Evolutionary conservation across 2,113 vertebrate genomes (phyloP), one percentile per base, ranked within the genome.

Genomic region (Hippolais icterina): DNA sequence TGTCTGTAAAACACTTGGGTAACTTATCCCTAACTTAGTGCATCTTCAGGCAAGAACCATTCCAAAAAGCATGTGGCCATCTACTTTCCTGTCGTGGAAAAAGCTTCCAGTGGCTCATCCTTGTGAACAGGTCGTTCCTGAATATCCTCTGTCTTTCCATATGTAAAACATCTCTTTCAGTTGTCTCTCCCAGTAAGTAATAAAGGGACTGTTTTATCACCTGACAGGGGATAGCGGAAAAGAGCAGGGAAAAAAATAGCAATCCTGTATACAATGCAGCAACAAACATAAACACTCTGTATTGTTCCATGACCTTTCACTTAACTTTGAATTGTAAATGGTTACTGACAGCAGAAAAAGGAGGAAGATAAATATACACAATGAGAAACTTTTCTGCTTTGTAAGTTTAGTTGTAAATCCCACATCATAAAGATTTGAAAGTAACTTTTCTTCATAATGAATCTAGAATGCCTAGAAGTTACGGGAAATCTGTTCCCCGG

Each of bases 281-380:
- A 53, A 75, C 22, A 81, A 81, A 50, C 49, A 61, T 33, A 80
- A 87, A 59, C 18, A 44, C 8, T 69, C 56, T 14, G 25, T 15
- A 24, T 42, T 65, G 37, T 60, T 77, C 49, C 77, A 57, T 42
- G 44, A 72, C n/a, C 33, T 91, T 71, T 39, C 39, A 69, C 54
- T 83, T 93, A 2, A 74, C 42, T 93, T 79, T 87, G 52, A 88
- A 71, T 74, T 90, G 68, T 66, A 91, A 91, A 83, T 11, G 7
- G 33, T 81, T 72, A 79, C 41, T 10, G 47, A 84, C 4, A 78
- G 52, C 53, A 93, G 76, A 89, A 74, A 50, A 84, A 12, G 29
- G 24, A 90, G 47, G 39, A 37, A 69, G 37, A 53, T 6, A 79
- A 69, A 65, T 24, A 37, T 11, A 69, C 6, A 61, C 25, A 41